A percentile compares a stretch with the other conserved stretches of the same genome.
phyloP scores from a whole-genome alignment of 2,113 vertebrate species.

The Aythya baeri region DNA sequence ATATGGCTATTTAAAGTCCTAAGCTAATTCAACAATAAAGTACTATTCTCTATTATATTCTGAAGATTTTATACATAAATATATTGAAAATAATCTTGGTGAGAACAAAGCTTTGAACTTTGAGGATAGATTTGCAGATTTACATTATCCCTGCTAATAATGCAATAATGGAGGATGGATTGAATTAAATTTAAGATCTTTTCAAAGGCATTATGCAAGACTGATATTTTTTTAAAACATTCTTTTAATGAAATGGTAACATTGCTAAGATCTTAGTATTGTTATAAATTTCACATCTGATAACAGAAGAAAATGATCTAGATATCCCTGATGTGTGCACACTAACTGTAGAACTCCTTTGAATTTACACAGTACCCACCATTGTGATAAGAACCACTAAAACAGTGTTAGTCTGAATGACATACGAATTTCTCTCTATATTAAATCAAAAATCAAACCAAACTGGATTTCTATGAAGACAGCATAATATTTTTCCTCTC shows the following conservation, averaged over 20 bases:
- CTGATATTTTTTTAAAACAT: background rate
- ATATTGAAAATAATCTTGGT: background rate
- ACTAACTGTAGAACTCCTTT: background rate
- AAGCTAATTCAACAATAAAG: background rate
- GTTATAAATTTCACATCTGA: background rate
- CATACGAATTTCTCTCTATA: background rate
- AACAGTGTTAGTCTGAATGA: background rate
- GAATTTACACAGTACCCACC: background rate
- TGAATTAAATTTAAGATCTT: background rate
- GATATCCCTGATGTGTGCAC: background rate
- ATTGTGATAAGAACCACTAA: background rate
- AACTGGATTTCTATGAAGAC: background rate
- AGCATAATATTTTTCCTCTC: background rate
- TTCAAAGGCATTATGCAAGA: background rate
- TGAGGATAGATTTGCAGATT: background rate
- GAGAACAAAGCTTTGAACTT: background rate
- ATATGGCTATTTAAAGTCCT: background rate
- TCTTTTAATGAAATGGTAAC: background rate
- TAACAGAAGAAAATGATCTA: background rate
- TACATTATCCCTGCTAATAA: background rate
- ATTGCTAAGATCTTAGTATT: background rate
- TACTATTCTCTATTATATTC: background rate
- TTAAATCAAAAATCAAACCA: background rate
- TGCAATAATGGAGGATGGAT: background rate
- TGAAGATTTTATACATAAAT: background rate